Percentiles rank a stretch among this genome's conserved stretches.
phyloP scores from a whole-genome alignment of 1,140 invertebrate species.

The Cryptotermes secundus region DNA sequence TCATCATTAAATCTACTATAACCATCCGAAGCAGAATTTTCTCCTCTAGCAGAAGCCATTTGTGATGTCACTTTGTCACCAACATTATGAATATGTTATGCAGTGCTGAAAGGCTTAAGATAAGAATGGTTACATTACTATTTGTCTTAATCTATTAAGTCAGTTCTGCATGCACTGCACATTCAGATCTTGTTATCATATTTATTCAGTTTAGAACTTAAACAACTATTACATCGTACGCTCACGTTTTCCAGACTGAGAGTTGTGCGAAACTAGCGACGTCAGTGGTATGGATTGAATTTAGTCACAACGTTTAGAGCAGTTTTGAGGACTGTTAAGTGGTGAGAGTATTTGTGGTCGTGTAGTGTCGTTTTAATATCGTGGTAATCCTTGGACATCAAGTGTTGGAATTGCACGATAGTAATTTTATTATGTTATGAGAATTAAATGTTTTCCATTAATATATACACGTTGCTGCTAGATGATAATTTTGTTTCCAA shows the following conservation, averaged over 20 bases:
- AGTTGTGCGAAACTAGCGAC: background rate
- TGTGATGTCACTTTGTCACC: background rate
- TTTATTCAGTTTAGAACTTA: background rate
- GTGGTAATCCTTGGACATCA: background rate
- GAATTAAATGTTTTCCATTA: no score
- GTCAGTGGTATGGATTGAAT: background rate
- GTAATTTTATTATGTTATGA: no score
- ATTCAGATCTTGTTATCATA: background rate
- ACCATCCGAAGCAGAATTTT: constrained; percentile 27
- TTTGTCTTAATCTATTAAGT: background rate
- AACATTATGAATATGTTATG: background rate
- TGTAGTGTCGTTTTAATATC: background rate
- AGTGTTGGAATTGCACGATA: no score
- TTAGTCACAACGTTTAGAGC: background rate
- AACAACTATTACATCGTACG: background rate
- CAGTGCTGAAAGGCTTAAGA: background rate
- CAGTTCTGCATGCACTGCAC: background rate
- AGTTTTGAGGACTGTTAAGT: background rate
- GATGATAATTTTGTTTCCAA: no score
- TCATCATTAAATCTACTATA: constrained; percentile 34
- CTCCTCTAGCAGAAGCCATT: constrained; percentile 22
- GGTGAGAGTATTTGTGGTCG: background rate
- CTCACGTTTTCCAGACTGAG: background rate
- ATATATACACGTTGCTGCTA: no score
- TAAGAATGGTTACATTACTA: background rate